A percentile compares a stretch with the other conserved stretches of the same genome.
These are phyloP conservation scores for Phalacrocorax carbo DNA, from an alignment of 2,113 vertebrate genomes.

Conservation along the genomic window DNA sequence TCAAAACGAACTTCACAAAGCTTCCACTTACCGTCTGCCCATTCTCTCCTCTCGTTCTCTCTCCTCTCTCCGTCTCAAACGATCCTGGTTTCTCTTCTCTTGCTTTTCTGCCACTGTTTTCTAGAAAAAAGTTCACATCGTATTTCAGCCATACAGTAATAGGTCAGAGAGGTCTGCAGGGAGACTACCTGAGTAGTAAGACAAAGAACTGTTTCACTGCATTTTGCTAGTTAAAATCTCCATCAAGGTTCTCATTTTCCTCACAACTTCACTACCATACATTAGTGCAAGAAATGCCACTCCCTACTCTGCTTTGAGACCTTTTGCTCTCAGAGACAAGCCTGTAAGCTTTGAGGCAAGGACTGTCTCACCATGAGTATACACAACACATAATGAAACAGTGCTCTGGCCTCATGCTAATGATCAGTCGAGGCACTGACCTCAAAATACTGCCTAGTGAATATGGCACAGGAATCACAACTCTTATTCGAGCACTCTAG, in stretches of 20 bases:
- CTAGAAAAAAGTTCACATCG: constrained; percentile 61
- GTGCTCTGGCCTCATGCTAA: background rate
- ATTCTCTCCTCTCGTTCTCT: constrained; percentile 91
- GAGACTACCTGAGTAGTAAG: background rate
- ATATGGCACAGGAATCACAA: background rate
- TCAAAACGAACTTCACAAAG: background rate
- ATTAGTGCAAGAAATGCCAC: background rate
- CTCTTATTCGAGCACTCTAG: background rate
- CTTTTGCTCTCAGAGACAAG: background rate
- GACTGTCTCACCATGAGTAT: background rate
- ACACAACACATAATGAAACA: background rate
- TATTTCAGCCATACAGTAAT: background rate
- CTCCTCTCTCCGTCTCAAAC: constrained; percentile 93
- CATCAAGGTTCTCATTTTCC: background rate
- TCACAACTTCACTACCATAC: background rate
- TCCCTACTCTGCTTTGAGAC: background rate
- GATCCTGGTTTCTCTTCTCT: constrained; percentile 95
- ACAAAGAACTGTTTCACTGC: background rate
- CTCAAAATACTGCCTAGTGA: background rate
- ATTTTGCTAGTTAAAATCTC: background rate
- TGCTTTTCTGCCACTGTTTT: constrained; percentile 97
- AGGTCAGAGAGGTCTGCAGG: background rate
- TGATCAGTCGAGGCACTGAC: background rate
- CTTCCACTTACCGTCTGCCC: constrained; percentile 72
- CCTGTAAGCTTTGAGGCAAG: background rate